These are phyloP conservation scores for Hormaphis cornu DNA, from an alignment of 1,140 invertebrate species.

Conservation along the genomic window DNA sequence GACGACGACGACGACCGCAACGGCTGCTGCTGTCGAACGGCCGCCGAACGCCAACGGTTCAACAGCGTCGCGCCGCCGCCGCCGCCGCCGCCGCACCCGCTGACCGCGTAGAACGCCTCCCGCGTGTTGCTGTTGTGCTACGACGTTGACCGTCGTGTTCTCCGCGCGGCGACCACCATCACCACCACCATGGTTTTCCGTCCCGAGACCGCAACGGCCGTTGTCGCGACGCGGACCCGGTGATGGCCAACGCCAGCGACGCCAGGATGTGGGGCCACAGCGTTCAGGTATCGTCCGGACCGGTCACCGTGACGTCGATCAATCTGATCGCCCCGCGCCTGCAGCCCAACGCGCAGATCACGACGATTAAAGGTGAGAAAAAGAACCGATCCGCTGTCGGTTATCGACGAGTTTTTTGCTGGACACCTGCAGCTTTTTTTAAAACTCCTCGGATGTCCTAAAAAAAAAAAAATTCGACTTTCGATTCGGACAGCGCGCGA, in stretches of 20 bases:
- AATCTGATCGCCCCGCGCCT: constrained; percentile 33
- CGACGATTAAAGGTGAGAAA: neutral
- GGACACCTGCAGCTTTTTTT: too few species aligned
- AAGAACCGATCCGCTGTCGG: neutral
- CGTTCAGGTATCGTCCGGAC: constrained; percentile 37
- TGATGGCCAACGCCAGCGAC: constrained; percentile 24
- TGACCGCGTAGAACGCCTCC: neutral
- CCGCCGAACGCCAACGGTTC: too few species aligned
- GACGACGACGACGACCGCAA: too few species aligned
- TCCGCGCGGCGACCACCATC: neutral
- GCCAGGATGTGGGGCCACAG: constrained; percentile 31
- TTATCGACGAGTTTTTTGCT: neutral
- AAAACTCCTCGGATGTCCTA: too few species aligned
- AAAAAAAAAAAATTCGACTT: too few species aligned
- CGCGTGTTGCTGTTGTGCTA: neutral
- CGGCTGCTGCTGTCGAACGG: too few species aligned
- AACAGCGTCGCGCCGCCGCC: too few species aligned
- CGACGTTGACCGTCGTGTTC: neutral
- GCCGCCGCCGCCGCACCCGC: neutral
- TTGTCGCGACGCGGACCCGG: neutral
- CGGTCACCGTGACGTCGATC: constrained; percentile 38
- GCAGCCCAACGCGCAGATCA: constrained; percentile 18
- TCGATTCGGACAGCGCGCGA: too few species aligned
- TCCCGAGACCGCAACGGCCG: neutral
- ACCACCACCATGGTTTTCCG: neutral